Percentiles rank a stretch among this genome's conserved stretches.
Evolutionary conservation across 2,888 invertebrate species (phyloP).

Genomic region (Zonitis immaculata): DNA sequence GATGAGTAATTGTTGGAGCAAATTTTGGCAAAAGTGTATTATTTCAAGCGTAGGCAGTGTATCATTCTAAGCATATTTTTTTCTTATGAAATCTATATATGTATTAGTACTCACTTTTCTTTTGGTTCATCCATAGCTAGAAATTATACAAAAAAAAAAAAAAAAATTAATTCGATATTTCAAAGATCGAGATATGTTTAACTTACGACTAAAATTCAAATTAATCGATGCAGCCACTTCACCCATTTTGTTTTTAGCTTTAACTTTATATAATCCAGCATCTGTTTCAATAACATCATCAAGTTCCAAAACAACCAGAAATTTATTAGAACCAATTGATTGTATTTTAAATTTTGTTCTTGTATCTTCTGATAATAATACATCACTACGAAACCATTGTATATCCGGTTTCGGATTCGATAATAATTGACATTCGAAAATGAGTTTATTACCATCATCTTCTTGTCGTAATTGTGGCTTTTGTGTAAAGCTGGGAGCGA

Average conservation of each 20-base stretch:
- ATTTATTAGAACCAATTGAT: conserved; percentile 79
- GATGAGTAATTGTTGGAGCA: conserved; percentile 35
- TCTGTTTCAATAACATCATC: conserved; percentile 95
- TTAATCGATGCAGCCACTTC: conserved; percentile 96
- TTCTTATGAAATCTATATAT: not conserved
- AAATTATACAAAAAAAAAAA: conserved; percentile 45
- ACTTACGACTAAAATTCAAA: conserved; percentile 97
- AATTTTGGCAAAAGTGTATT: conserved; percentile 35
- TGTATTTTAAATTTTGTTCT: conserved; percentile 87
- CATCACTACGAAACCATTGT: conserved; percentile 87
- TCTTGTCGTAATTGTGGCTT: conserved; percentile 96
- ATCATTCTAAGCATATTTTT: conserved; percentile 9
- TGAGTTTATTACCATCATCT: conserved; percentile 90
- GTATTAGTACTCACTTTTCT: conserved; percentile 75
- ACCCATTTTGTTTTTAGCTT: conserved; percentile 95
- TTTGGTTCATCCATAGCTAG: conserved; percentile 93
- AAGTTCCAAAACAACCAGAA: conserved; percentile 85
- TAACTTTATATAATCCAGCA: conserved; percentile 94
- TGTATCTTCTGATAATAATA: conserved; percentile 74
- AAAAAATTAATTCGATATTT: not conserved
- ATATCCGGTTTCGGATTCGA: conserved; percentile 87
- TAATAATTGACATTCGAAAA: conserved; percentile 89
- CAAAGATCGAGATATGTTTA: conserved; percentile 19
- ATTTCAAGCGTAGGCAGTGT: conserved; percentile 24
- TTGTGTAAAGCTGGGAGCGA: conserved; percentile 97